phyloP scores from a whole-genome alignment of 2,113 vertebrate species.

The Pachycephala philippinensis region DNA sequence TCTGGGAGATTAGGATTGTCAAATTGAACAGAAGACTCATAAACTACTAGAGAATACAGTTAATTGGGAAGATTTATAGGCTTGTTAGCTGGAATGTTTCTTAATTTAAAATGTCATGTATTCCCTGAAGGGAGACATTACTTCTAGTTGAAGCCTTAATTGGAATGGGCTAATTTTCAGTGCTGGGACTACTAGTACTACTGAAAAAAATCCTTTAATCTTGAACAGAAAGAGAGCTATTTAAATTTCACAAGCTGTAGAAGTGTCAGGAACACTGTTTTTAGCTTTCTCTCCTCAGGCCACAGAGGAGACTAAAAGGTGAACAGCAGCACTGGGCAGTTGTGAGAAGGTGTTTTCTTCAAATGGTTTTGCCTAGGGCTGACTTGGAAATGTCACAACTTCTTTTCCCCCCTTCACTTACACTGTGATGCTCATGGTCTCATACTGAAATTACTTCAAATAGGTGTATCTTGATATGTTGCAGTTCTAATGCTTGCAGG shows the following conservation, averaged over 20 bases:
- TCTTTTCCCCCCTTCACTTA: not conserved
- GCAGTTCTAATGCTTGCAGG: not conserved
- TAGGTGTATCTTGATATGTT: not conserved
- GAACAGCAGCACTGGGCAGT: not conserved
- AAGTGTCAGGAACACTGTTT: not conserved
- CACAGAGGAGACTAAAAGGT: not conserved
- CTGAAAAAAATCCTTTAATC: not conserved
- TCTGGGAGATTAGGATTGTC: conserved; percentile 31
- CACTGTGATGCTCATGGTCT: not conserved
- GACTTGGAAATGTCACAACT: not conserved
- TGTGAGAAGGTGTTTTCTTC: not conserved
- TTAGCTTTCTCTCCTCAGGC: not conserved
- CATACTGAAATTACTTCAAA: not conserved
- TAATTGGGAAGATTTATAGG: conserved; percentile 73
- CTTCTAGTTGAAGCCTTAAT: conserved; percentile 36
- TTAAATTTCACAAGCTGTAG: not conserved
- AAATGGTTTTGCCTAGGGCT: not conserved
- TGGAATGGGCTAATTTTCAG: conserved; percentile 15
- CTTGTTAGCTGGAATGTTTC: conserved; percentile 59
- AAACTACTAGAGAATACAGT: conserved; percentile 50
- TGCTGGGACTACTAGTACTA: not conserved
- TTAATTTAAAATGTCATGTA: conserved; percentile 68
- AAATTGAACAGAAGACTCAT: conserved; percentile 61
- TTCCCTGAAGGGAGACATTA: conserved; percentile 53
- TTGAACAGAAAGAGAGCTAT: not conserved